These are phyloP conservation scores for Percopsis transmontana DNA, from an alignment of 2,113 vertebrate genomes.

Conservation along the genomic window DNA sequence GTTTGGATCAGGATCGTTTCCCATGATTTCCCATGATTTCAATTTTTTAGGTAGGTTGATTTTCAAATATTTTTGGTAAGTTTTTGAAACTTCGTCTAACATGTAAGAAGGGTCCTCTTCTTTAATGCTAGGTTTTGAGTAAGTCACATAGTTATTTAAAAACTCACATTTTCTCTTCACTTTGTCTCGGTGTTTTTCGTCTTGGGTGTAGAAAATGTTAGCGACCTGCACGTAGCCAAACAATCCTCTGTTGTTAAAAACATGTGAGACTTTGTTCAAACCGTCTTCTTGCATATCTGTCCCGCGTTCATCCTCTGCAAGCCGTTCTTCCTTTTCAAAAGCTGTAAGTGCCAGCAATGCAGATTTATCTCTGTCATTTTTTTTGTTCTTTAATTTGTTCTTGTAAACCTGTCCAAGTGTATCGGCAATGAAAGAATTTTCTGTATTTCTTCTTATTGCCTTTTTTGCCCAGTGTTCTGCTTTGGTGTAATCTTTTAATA, in stretches of 20 bases:
- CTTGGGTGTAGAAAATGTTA: slow-evolving; percentile 1
- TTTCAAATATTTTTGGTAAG: slow-evolving; percentile 9
- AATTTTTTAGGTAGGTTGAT: background rate
- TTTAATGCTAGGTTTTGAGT: background rate
- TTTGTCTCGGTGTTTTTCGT: background rate
- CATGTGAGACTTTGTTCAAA: background rate
- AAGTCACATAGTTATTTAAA: slow-evolving; percentile 12
- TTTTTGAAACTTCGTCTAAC: fast-evolving
- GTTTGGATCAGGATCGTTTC: background rate
- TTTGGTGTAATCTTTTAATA: background rate
- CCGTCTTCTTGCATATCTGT: background rate
- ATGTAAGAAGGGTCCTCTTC: slow-evolving; percentile 18
- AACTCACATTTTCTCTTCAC: slow-evolving; percentile 6
- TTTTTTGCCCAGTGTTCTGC: slow-evolving; percentile 36
- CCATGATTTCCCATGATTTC: no score
- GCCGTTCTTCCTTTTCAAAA: slow-evolving; percentile 13
- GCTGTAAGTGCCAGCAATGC: no score
- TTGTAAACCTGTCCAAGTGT: slow-evolving; percentile 63
- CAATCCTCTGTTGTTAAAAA: slow-evolving; percentile 25
- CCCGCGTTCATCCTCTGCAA: slow-evolving; percentile 34
- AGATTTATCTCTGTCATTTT: no score
- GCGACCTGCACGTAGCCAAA: slow-evolving; percentile 36
- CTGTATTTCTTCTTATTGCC: slow-evolving; percentile 21
- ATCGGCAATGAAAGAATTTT: slow-evolving; percentile 55
- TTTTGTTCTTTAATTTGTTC: slow-evolving; percentile 15